phyloP scores from a whole-genome alignment of 2,797 vertebrate genomes.

The Limosa lapponica region DNA sequence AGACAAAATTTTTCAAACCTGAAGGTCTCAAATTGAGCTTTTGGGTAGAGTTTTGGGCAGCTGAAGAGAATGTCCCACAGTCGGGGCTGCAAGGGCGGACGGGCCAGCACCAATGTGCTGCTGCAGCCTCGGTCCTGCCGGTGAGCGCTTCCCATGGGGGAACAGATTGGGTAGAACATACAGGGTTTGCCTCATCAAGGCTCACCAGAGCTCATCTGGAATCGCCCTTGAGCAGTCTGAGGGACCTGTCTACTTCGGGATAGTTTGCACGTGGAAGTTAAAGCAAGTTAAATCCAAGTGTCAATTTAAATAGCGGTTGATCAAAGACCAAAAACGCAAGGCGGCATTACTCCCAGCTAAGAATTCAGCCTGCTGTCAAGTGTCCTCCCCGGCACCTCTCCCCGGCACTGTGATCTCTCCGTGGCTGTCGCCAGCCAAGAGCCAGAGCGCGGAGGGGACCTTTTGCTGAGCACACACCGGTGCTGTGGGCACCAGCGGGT shows the following conservation, averaged over 20 bases:
- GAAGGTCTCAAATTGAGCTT: background rate
- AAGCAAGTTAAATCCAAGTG: constrained; percentile 17
- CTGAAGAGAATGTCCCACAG: background rate
- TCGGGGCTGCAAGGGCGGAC: accelerated
- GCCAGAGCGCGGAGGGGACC: background rate
- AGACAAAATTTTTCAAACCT: background rate
- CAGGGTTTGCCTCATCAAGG: background rate
- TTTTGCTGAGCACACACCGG: background rate
- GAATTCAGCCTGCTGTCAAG: background rate
- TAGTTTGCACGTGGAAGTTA: background rate
- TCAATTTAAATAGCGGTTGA: background rate
- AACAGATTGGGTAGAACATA: background rate
- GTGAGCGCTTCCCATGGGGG: background rate
- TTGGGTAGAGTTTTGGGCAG: background rate
- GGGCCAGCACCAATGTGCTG: background rate
- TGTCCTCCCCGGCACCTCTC: constrained; percentile 18
- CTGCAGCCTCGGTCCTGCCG: background rate
- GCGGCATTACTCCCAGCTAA: background rate
- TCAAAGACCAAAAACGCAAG: constrained; percentile 18
- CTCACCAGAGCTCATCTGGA: constrained; percentile 40
- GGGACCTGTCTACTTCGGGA: background rate
- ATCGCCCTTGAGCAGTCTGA: background rate
- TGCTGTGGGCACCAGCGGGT: background rate
- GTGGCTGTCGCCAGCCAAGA: background rate
- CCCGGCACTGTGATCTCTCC: background rate